Evolutionary conservation across 2,888 invertebrate species (phyloP).

Genomic region (Drosophila quinaria): DNA sequence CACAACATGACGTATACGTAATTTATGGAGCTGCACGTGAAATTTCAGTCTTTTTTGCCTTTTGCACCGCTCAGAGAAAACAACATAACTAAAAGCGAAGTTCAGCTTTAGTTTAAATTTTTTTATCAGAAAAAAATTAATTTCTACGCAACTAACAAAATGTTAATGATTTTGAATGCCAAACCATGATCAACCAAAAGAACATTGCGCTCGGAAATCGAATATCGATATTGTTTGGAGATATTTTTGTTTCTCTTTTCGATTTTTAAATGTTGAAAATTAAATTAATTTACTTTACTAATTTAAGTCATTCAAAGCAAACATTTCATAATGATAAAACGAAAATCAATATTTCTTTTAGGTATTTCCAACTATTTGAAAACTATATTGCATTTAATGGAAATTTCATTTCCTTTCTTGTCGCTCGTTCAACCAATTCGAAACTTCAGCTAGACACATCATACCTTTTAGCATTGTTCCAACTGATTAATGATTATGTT

Average conservation of each 20-base stretch:
- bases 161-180: too few species aligned
- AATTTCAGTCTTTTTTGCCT: constrained; percentile 23
- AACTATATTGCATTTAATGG: background rate
- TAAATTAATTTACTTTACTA: too few species aligned
- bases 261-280: too few species aligned
- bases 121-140: too few species aligned
- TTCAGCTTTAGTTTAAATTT: background rate
- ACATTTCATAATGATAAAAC: background rate
- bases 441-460: background rate
- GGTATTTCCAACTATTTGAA: background rate
- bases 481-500: constrained; percentile 16
- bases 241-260: too few species aligned
- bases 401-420: background rate
- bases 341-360: background rate
- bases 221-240: too few species aligned
- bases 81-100: constrained; percentile 10
- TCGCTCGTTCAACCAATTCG: background rate
- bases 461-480: background rate
- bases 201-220: too few species aligned
- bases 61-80: constrained; percentile 12
- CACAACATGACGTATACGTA: constrained; percentile 46
- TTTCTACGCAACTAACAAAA: too few species aligned
- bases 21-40: constrained; percentile 42
- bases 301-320: background rate
- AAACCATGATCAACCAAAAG: too few species aligned